Evolutionary conservation across 2,113 vertebrate species (phyloP).

Genomic region (Collichthys lucidus): DNA sequence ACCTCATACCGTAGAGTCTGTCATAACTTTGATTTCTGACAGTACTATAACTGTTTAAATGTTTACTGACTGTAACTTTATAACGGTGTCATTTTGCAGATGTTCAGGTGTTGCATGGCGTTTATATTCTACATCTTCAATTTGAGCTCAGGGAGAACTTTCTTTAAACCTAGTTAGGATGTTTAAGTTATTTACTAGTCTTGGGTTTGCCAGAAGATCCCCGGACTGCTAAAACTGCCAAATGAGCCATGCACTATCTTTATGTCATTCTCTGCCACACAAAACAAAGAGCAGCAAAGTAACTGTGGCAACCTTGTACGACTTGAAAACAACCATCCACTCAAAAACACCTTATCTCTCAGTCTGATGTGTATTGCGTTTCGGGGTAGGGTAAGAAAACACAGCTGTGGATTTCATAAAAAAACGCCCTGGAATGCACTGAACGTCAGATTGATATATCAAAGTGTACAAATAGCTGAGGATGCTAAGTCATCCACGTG

Average conservation of each 20-base stretch:
- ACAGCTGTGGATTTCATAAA: not conserved
- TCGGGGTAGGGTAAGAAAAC: not conserved
- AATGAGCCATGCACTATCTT: constrained; percentile 39
- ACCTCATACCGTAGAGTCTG: not conserved
- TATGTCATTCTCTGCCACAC: constrained; percentile 3
- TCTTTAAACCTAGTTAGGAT: not conserved
- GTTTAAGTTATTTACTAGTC: constrained; percentile 15
- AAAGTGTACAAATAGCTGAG: not conserved
- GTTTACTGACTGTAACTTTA: not conserved
- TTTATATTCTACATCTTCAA: constrained; percentile 5
- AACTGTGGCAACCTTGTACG: not conserved
- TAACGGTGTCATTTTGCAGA: no score
- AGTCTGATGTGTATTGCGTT: constrained; percentile 1
- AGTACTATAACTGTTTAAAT: constrained; percentile 5
- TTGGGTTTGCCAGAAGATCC: constrained; percentile 10
- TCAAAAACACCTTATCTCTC: not conserved
- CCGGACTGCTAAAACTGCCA: constrained; percentile 2
- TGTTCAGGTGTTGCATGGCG: no score
- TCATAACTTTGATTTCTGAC: no score
- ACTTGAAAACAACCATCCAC: not conserved
- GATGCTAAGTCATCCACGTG: no score
- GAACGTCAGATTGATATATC: not conserved
- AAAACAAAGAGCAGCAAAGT: not conserved
- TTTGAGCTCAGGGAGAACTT: constrained; percentile 62
- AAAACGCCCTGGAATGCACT: not conserved